A percentile compares a stretch with the other conserved stretches of the same genome.
Conservation (phyloP, 2,113 vertebrate genomes). For the Oreochromis niloticus region DNA sequence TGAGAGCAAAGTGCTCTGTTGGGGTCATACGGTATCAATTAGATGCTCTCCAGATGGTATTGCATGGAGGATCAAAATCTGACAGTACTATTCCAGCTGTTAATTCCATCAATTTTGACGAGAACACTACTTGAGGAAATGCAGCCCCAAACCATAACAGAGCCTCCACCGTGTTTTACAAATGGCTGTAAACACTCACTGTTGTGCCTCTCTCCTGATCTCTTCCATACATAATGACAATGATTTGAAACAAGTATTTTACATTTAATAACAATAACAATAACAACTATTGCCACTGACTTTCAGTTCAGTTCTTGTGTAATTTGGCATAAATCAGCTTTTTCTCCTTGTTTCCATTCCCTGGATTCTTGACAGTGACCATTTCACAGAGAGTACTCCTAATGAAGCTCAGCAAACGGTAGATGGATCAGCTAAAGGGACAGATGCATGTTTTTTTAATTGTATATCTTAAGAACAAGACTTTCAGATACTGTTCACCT, state of each 20-base stretch:
- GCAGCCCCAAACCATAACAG: background rate
- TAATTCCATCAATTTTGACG: background rate
- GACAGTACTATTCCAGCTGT: background rate
- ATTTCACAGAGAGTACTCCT: background rate
- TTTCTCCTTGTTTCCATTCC: background rate
- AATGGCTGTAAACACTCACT: background rate
- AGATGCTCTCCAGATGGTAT: background rate
- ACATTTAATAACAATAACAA: background rate
- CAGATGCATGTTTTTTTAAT: background rate
- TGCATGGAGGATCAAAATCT: background rate
- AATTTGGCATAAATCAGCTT: background rate
- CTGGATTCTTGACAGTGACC: background rate
- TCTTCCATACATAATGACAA: background rate
- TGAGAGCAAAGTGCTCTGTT: background rate
- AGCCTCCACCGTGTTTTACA: background rate
- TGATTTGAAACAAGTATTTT: background rate
- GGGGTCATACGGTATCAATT: background rate
- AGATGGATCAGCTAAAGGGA: background rate
- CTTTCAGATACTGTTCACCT: background rate
- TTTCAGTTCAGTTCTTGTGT: background rate
- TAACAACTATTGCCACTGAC: background rate
- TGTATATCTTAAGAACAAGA: background rate
- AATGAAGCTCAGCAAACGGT: background rate
- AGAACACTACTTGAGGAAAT: background rate
- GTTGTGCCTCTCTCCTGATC: background rate